Conservation (phyloP, 2,797 vertebrate species). For the Rallus crepitans region DNA sequence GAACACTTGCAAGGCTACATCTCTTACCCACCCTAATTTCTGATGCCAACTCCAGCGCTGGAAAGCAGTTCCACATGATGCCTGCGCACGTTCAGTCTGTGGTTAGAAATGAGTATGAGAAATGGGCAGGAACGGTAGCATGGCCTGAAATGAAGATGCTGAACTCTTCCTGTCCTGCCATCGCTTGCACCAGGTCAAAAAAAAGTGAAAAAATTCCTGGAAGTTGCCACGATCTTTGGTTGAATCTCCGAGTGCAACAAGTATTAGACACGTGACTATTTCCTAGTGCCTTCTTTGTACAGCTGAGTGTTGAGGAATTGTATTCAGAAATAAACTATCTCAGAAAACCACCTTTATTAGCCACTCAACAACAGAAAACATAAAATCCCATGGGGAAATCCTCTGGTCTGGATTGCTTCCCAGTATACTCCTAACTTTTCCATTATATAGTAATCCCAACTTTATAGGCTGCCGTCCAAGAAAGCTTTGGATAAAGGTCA, state of each 20-base stretch:
- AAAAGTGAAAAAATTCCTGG: not conserved
- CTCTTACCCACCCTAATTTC: fast-evolving
- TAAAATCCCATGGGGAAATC: constrained; percentile 21
- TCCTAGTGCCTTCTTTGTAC: not conserved
- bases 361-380: not conserved
- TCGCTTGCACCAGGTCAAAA: not conserved
- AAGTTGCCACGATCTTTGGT: not conserved
- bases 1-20: fast-evolving
- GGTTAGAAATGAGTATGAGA: not conserved
- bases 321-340: not conserved
- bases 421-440: constrained; percentile 56
- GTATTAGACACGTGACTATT: not conserved
- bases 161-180: not conserved
- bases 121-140: fast-evolving
- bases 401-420: constrained; percentile 58
- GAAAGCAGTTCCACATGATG: not conserved
- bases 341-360: constrained; percentile 48
- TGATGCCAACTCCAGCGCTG: fast-evolving
- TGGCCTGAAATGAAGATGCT: not conserved
- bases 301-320: not conserved
- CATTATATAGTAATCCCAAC: constrained; percentile 60
- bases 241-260: not conserved
- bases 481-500: constrained; percentile 64
- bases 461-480: constrained; percentile 50
- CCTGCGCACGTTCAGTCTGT: fast-evolving